Base-by-base conservation (phyloP, 1,140 invertebrate species). In the Drosophila setifemur region DNA sequence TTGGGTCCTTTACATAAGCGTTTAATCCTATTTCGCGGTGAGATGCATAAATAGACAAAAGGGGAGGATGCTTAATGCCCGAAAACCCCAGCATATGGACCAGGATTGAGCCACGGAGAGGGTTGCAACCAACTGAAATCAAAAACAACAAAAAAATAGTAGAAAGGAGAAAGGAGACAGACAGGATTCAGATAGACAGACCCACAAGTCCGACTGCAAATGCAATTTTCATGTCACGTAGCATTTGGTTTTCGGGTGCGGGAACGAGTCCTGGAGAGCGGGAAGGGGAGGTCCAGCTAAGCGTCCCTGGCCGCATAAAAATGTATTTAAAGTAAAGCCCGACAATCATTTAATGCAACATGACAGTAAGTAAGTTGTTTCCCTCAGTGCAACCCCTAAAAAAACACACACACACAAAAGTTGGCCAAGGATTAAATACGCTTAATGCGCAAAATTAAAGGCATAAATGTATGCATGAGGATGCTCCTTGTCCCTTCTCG, bases 1-100 rank as follows among this genome's bases (percentile, higher is more conserved):
- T 85, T 88, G 86, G 85, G 86, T 88, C 73, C 78, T 81, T 79
- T 85, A 85, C 79, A 85, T 88, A 88, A 88, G 79, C 68, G 79
- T 73, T 88, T 88, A 88, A 88, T 88, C 86, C 86, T 88, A 88
- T 88, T 88, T 88, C 86, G 86, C 79, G 86, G 86, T 88, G 61
- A 88, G 85, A 75, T 88, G 86, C 85, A 88, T 88, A 85, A 88
- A 85, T 88, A 83, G 79, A 85, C 79, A 85, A 85, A 85, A 79
- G 61, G 60, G 63, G 72, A 29, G 58, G 67, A 31, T 66, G 70
- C 63, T 78, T 61, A 85, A 74, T 58, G 42, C 69, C 47, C 53
- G 50, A 79, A 73, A 79, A 72, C 58, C 53, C 37, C 50, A 55
- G 54, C 81, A 86, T 79, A 81, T 81, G 74, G 54, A 72, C 72